A percentile compares a stretch with the other conserved stretches of the same genome.
phyloP scores from a whole-genome alignment of 2,113 vertebrate species.

The Aphyosemion australe region DNA sequence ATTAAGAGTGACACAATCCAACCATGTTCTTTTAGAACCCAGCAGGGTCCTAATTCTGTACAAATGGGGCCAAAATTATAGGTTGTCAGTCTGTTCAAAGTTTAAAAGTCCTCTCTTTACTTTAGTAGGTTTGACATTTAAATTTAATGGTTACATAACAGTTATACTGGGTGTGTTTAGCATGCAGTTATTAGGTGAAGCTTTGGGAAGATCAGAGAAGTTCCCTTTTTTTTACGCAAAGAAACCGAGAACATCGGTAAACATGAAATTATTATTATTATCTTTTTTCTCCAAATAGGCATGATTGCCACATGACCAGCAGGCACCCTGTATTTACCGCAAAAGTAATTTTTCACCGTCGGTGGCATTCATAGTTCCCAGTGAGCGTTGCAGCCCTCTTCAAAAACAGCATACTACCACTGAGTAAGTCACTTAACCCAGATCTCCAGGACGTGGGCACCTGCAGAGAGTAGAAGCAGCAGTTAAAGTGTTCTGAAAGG shows the following conservation, averaged over 20 bases:
- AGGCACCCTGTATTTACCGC: background rate
- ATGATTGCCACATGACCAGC: background rate
- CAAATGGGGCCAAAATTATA: background rate
- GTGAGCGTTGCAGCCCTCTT: background rate
- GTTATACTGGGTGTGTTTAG: too few species aligned
- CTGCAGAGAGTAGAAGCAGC: slow-evolving; percentile 25
- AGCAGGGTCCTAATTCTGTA: too few species aligned
- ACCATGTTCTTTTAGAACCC: too few species aligned
- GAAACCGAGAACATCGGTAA: background rate
- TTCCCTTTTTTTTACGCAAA: background rate
- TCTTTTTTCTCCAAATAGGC: background rate
- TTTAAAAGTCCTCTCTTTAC: too few species aligned
- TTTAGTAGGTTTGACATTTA: too few species aligned
- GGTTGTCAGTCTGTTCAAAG: too few species aligned
- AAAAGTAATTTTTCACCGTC: background rate
- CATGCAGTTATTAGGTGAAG: background rate
- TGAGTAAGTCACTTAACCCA: slow-evolving; percentile 42
- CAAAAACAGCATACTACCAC: slow-evolving; percentile 14
- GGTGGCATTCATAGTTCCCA: background rate
- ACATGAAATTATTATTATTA: background rate
- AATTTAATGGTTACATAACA: too few species aligned
- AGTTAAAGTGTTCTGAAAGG: slow-evolving; percentile 28
- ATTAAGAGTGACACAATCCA: too few species aligned
- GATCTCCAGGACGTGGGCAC: slow-evolving; percentile 24
- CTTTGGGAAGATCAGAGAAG: background rate